phyloP scores from a whole-genome alignment of 2,797 vertebrate species.

The Microcaecilia unicolor region DNA sequence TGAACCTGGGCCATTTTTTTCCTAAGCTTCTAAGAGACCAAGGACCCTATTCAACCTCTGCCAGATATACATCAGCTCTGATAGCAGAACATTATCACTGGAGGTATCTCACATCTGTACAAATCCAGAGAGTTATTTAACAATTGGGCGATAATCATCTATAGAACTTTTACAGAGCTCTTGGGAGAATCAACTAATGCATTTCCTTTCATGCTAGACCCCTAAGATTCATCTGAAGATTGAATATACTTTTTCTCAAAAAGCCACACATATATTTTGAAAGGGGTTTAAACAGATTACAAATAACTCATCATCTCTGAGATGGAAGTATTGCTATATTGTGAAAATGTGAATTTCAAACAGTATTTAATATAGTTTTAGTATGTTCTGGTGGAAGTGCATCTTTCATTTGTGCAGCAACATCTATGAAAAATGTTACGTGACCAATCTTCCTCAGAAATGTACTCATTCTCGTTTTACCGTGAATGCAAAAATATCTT shows the following conservation, averaged over 20 bases:
- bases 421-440: too few species aligned
- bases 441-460: too few species aligned
- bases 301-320: too few species aligned
- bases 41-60: not conserved
- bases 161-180: not conserved
- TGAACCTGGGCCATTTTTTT: conserved; percentile 15
- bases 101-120: conserved; percentile 3
- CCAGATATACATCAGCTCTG: conserved; percentile 5
- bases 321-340: too few species aligned
- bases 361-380: too few species aligned
- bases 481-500: too few species aligned
- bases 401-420: too few species aligned
- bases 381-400: too few species aligned
- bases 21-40: conserved; percentile 5
- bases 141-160: rapidly evolving
- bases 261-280: too few species aligned
- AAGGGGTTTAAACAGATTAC: too few species aligned
- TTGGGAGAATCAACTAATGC: not conserved
- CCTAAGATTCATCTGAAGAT: not conserved
- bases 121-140: conserved; percentile 5
- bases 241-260: not conserved
- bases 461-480: too few species aligned
- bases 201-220: not conserved
- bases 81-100: not conserved
- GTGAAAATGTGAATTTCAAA: too few species aligned